These are phyloP conservation scores for Sturmia bella DNA, from an alignment of 2,888 invertebrate species.

Conservation along the genomic window DNA sequence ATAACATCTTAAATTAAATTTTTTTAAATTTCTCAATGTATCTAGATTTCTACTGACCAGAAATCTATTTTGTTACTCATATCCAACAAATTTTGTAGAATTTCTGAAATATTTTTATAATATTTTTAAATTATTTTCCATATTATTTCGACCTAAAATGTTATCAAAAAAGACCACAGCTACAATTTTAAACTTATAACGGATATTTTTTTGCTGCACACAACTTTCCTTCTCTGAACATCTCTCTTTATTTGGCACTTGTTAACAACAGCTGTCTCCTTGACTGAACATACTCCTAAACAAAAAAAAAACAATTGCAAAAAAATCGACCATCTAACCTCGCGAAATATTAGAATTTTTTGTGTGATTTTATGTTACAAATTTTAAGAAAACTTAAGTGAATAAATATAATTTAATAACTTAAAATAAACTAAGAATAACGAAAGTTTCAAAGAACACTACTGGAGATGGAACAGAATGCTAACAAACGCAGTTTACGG, in stretches of 20 bases:
- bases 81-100: no score
- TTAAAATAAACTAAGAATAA: slow-evolving; percentile 10
- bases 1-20: no score
- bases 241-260: not conserved
- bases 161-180: no score
- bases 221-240: slow-evolving; percentile 5
- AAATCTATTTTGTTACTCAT: no score
- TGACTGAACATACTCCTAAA: slow-evolving; percentile 1
- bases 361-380: slow-evolving; percentile 20
- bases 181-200: not conserved
- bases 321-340: slow-evolving; percentile 31
- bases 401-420: slow-evolving; percentile 47
- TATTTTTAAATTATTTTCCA: no score
- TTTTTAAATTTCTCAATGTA: no score
- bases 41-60: no score
- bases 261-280: slow-evolving; percentile 34
- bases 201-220: slow-evolving; percentile 29
- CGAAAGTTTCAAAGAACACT: not conserved
- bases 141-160: no score
- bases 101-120: no score
- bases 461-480: slow-evolving; percentile 54
- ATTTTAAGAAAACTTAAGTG: slow-evolving; percentile 34
- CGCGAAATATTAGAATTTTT: slow-evolving; percentile 22
- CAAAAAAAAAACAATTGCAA: slow-evolving; percentile 26
- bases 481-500: slow-evolving; percentile 87